Percentiles rank a stretch among this genome's conserved stretches.
phyloP scores from a whole-genome alignment of 2,113 vertebrate genomes.

The Anarrhichthys ocellatus region DNA sequence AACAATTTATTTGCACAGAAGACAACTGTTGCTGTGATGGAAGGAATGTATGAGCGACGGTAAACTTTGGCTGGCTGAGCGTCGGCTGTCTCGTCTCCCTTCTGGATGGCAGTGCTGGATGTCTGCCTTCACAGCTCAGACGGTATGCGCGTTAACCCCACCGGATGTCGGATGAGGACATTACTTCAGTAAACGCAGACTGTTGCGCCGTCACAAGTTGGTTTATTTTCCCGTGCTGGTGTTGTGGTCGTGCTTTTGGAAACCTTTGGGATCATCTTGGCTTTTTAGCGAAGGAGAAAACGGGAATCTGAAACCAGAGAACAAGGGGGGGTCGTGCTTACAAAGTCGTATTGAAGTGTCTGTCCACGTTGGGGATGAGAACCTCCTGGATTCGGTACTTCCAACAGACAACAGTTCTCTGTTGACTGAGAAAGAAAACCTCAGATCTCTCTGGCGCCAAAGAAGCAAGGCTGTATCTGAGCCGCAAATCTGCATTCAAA shows the following conservation, averaged over 20 bases:
- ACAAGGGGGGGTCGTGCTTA: background rate
- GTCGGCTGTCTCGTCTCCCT: conserved; percentile 12
- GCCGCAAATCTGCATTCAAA: background rate
- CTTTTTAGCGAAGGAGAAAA: conserved; percentile 11
- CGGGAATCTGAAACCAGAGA: background rate
- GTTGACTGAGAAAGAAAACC: background rate
- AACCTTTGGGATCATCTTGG: background rate
- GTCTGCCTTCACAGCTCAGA: conserved; percentile 41
- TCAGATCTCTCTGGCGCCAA: background rate
- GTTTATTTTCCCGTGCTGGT: background rate
- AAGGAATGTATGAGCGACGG: conserved; percentile 49
- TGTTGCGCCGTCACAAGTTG: conserved; percentile 6
- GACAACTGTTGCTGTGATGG: conserved; percentile 21
- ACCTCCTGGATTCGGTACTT: background rate
- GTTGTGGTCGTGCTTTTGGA: conserved; percentile 19
- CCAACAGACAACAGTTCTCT: background rate
- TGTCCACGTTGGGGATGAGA: background rate
- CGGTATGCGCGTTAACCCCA: conserved; percentile 9
- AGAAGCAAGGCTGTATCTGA: background rate
- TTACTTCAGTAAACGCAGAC: conserved; percentile 28
- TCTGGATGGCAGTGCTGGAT: conserved; percentile 39
- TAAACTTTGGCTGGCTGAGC: conserved; percentile 15
- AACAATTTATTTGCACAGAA: background rate
- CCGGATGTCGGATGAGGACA: conserved; percentile 32
- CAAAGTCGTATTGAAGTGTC: background rate